Conservation (phyloP, 2,797 vertebrate species). For the Nannoperca australis region DNA sequence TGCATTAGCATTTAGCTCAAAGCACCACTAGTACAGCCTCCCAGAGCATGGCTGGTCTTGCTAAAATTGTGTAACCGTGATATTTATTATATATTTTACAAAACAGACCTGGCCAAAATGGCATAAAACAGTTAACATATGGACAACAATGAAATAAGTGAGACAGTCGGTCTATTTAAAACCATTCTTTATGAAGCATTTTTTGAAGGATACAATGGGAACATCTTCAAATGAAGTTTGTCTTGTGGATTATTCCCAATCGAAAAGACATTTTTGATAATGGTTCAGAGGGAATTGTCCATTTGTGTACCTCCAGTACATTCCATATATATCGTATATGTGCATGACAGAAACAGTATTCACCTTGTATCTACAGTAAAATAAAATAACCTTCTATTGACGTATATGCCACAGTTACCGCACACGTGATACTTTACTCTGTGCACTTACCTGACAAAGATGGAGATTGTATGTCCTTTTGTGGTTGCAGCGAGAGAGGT, state of each 20-base stretch:
- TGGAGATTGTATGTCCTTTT: slow-evolving; percentile 32
- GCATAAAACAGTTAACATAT: neutral
- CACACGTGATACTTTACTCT: neutral
- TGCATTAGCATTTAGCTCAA: neutral
- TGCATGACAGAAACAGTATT: neutral
- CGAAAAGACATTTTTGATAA: too few species aligned
- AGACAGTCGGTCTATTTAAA: too few species aligned
- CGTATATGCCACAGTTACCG: neutral
- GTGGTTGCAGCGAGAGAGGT: slow-evolving; percentile 7
- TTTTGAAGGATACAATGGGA: neutral
- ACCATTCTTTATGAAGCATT: neutral
- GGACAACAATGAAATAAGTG: neutral
- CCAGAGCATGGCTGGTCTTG: too few species aligned
- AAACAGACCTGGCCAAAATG: neutral
- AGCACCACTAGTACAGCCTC: neutral
- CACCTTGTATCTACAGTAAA: neutral
- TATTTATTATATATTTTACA: neutral
- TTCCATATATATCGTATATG: neutral
- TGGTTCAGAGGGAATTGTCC: neutral
- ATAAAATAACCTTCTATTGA: neutral
- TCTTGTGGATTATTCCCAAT: neutral
- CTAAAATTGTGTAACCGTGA: neutral
- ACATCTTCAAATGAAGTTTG: neutral
- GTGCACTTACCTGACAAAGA: slow-evolving; percentile 21
- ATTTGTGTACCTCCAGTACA: neutral